phyloP scores from a whole-genome alignment of 2,113 vertebrate genomes.

The Bagarius yarrelli region DNA sequence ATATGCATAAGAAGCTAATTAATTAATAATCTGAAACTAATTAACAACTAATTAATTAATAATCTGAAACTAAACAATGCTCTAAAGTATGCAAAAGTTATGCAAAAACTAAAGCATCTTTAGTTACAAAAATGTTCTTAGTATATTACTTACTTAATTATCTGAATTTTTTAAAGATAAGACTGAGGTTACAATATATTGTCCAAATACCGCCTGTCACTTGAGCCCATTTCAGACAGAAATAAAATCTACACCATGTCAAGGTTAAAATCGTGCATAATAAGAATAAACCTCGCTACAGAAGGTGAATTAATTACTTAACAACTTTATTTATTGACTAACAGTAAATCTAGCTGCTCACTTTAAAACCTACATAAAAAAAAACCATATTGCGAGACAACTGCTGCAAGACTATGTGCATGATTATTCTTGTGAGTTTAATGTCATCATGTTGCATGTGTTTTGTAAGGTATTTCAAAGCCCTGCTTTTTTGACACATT shows the following conservation, averaged over 20 bases:
- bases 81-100: no score
- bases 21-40: no score
- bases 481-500: neutral
- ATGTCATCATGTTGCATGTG: neutral
- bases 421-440: no score
- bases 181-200: neutral
- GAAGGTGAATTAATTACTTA: neutral
- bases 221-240: neutral
- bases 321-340: neutral
- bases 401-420: neutral
- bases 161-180: no score
- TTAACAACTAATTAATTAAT: no score
- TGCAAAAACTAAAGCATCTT: no score
- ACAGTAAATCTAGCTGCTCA: neutral
- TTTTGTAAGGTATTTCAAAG: neutral
- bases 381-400: neutral
- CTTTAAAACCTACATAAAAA: neutral
- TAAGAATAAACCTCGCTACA: neutral
- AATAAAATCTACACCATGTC: neutral
- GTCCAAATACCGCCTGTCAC: neutral
- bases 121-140: no score
- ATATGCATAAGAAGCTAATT: no score
- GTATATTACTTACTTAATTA: no score
- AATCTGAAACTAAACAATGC: no score
- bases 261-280: neutral